Evolutionary conservation across 1,140 invertebrate genomes (phyloP).

Genomic region (Euura saliciscinereae): DNA sequence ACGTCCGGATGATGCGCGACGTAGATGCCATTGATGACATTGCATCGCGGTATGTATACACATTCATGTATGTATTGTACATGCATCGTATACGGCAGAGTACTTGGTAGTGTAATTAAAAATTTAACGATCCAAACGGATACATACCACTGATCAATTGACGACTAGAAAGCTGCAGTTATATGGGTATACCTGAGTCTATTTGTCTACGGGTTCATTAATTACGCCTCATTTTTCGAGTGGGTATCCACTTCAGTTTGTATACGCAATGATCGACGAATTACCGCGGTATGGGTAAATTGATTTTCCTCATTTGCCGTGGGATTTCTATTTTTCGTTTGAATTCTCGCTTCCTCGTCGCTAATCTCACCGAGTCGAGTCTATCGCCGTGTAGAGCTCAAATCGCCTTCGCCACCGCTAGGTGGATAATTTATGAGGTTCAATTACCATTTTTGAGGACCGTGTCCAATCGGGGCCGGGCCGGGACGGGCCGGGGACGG

Average conservation of each 20-base stretch:
- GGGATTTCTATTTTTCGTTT: no score
- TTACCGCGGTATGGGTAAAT: no score
- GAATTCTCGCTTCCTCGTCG: no score
- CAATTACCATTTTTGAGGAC: background rate
- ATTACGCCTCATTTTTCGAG: background rate
- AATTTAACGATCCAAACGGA: background rate
- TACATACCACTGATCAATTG: background rate
- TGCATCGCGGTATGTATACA: no score
- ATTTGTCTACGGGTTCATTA: background rate
- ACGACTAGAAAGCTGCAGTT: background rate
- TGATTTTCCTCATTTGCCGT: no score
- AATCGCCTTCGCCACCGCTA: no score
- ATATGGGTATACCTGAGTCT: background rate
- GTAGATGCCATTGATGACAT: no score
- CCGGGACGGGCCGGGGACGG: background rate
- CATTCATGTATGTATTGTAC: no score
- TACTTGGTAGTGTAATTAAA: background rate
- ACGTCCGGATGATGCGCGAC: background rate
- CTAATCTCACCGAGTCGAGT: no score
- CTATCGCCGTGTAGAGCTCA: no score
- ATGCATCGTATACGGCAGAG: background rate
- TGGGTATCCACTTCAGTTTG: no score
- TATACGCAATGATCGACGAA: no score
- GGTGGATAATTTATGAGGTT: background rate
- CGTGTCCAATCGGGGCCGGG: background rate